Evolutionary conservation across 1,140 invertebrate species (phyloP), one percentile per base, ranked within the genome.

Genomic region (Caenorhabditis inopinata): DNA sequence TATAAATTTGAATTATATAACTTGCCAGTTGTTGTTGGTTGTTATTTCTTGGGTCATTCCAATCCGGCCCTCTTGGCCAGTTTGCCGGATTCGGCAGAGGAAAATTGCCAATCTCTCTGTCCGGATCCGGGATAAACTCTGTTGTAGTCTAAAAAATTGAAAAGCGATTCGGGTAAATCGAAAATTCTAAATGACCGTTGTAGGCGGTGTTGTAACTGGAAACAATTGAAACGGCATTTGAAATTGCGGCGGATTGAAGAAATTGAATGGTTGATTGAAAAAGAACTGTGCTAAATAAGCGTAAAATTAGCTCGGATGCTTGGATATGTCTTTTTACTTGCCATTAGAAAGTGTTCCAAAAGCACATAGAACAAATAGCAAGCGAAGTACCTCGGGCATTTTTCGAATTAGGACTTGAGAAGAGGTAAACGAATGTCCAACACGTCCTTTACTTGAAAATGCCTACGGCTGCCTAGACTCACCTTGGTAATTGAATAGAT

Each of bases 1-100:
- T n/a, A n/a, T n/a, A n/a, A n/a, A n/a, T n/a, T n/a, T n/a, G n/a
- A n/a, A n/a, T n/a, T n/a, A n/a, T n/a, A n/a, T 42, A 25, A 48
- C 74, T 48, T 12, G 48, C 74, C 42, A 75, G 48, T 27, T 75
- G 74, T 12, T 75, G 74, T 11, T 47, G 2, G 21, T 47, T 51
- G 14, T 21, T 49, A 38, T 79, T 79, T 35, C 78, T 74, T 12
- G 32, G 38, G 16, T 79, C 78, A 21, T 79, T 79, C 78, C 78
- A 79, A 21, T 79, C 78, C 11, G 78, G 78, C 6, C 78, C 78
- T 5, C 32, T 47, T 21, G 78, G 78, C 78, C 78, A 79, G 29
- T 47, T 78, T 5, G 76, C 76, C 1, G 76, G 76, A n/a, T 78
- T 62, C 2, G 76, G 76, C 38, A 78, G 18, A 4, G 76, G 76